Conservation (phyloP, 2,888 invertebrate genomes). For the Poecilus cupreus region DNA sequence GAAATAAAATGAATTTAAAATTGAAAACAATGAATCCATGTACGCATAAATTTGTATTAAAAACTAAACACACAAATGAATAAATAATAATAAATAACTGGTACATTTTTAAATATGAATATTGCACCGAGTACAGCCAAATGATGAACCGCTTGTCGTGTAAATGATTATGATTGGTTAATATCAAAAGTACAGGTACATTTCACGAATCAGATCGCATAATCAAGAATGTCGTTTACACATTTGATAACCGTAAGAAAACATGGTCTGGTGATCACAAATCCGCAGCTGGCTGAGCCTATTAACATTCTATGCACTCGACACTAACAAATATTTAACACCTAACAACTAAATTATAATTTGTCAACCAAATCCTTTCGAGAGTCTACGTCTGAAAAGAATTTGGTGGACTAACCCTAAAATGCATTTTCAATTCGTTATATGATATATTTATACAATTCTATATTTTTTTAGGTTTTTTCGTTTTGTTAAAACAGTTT, state of each 20-base stretch:
- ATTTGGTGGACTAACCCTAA: not conserved
- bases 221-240: constrained; percentile 57
- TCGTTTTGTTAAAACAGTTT: constrained; percentile 44
- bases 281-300: constrained; percentile 69
- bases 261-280: constrained; percentile 43
- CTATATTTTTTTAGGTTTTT: constrained; percentile 40
- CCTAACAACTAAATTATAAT: constrained; percentile 21
- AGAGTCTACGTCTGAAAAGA: not conserved
- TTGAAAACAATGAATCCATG: not conserved
- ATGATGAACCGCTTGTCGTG: constrained; percentile 13
- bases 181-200: constrained; percentile 45
- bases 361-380: constrained; percentile 5
- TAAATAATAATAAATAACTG: constrained; percentile 24
- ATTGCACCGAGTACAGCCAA: constrained; percentile 19
- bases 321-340: constrained; percentile 67
- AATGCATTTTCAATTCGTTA: constrained; percentile 17
- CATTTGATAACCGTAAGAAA: constrained; percentile 33
- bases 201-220: constrained; percentile 52
- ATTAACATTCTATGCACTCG: constrained; percentile 73
- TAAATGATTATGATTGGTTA: not conserved
- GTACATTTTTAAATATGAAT: not conserved
- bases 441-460: constrained; percentile 38
- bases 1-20: not conserved
- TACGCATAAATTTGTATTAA: not conserved
- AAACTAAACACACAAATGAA: constrained; percentile 27